A percentile compares a stretch with the other conserved stretches of the same genome.
These are phyloP conservation scores for Arion vulgaris DNA, from an alignment of 1,140 invertebrate species.

Conservation along the genomic window DNA sequence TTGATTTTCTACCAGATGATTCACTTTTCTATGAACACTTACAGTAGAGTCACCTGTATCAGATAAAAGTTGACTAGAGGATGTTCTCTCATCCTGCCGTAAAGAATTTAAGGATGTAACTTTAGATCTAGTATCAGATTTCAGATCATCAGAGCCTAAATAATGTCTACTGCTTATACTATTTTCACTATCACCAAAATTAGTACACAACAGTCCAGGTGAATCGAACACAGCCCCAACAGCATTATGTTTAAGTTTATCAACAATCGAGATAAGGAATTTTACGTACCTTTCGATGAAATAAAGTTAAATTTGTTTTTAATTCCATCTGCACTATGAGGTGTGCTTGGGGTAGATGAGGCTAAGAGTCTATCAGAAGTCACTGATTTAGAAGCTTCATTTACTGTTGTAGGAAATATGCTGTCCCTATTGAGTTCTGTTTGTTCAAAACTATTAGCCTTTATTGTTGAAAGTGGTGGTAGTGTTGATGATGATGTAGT, in stretches of 20 bases:
- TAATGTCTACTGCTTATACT: background rate
- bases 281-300: slow-evolving; percentile 77
- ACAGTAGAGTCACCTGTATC: background rate
- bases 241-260: slow-evolving; percentile 79
- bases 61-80: background rate
- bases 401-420: background rate
- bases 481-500: background rate
- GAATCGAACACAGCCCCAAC: slow-evolving; percentile 1
- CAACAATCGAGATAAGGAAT: slow-evolving; percentile 86
- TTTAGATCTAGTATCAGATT: background rate
- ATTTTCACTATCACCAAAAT: background rate
- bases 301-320: slow-evolving; percentile 16
- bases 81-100: background rate
- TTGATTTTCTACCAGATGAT: background rate
- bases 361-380: background rate
- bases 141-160: background rate
- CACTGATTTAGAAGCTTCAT: background rate
- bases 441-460: background rate
- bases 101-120: background rate
- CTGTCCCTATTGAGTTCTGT: background rate
- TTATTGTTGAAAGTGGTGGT: background rate
- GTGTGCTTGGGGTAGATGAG: slow-evolving; percentile 26
- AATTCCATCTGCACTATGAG: slow-evolving; percentile 32
- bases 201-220: background rate
- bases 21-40: background rate